A percentile compares a stretch with the other conserved stretches of the same genome.
Conservation (phyloP, 2,797 vertebrate species). For the Trachurus trachurus region DNA sequence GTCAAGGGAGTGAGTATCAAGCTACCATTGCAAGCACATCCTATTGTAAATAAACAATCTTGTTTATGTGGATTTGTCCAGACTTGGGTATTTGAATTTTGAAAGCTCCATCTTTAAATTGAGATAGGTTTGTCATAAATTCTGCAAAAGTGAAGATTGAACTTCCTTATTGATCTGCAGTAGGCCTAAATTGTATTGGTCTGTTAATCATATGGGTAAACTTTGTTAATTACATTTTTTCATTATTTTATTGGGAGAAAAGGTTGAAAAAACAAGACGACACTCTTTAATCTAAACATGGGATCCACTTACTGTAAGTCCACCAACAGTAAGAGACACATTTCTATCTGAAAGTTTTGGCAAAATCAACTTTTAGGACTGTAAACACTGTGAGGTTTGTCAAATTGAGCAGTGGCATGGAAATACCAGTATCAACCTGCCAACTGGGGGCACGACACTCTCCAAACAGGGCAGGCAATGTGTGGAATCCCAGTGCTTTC, state of each 20-base stretch:
- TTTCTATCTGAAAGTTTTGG: background rate
- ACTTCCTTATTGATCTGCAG: background rate
- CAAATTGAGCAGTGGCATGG: constrained; percentile 64
- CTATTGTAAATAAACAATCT: background rate
- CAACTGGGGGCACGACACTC: constrained; percentile 42
- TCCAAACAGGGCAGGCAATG: constrained; percentile 61
- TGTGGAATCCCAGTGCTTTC: constrained; percentile 75
- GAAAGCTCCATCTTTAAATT: background rate
- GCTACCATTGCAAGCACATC: background rate
- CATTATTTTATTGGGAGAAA: background rate
- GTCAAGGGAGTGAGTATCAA: background rate
- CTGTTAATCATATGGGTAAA: background rate
- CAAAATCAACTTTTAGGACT: constrained; percentile 14
- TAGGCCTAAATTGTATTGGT: background rate
- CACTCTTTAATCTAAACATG: background rate
- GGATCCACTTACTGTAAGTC: background rate
- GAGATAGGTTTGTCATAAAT: background rate
- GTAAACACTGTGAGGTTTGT: constrained; percentile 60
- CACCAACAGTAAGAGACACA: background rate
- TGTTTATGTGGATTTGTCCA: too few species aligned
- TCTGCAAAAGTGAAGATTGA: background rate
- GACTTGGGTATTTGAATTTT: background rate
- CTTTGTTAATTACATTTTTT: background rate
- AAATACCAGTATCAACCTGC: constrained; percentile 57
- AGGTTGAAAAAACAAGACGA: background rate